Evolutionary conservation across 2,888 invertebrate species (phyloP), one percentile per base, ranked within the genome.

Genomic region (Phortica magna): DNA sequence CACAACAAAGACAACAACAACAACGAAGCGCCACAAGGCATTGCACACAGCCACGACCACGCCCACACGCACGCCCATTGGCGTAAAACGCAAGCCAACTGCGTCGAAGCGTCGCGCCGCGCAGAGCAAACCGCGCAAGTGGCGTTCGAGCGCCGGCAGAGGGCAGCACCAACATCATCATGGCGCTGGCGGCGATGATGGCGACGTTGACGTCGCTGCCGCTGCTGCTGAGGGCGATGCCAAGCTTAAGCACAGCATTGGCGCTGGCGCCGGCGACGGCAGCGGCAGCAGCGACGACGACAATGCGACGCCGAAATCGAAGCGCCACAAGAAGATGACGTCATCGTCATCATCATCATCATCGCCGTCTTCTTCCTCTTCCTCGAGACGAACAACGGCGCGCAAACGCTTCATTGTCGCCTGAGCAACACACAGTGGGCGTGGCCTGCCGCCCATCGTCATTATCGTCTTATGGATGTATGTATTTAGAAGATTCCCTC

Each of bases 171-270:
- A 31, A 4, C 31, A 31, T 31, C 31, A 85, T 85, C 84, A 83
- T 79, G 17, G 61, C 61, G 10, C 85, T 84, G 84, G 85, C 84
- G 83, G 84, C 77, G 75, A 55, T 55, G 77, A 72, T 42, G 70
- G 19, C 77, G 55, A n/a, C 19, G 59, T 7, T 82, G 78, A 78
- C 70, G 64, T 57, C 57, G 65, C 22, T 42, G 10, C 73, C 76
- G 76, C 65, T 73, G 76, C 42, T 76, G 77, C 67, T 79, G 78
- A 77, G 81, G 83, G 81, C 81, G 71, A 83, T 83, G 19, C 22
- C 22, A 17, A 59, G 9, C 19, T 19, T 4, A 10, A n/a, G 17
- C 2, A 14, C 10, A 14, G 17, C 59, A 7, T 5, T 10, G 5
- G 59, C 17, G 22, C 17, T 10, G 19, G 19, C 19, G 59, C 59